These are phyloP conservation scores for Tricholaema leucomelas DNA, from an alignment of 2,113 vertebrate genomes.

Conservation along the genomic window DNA sequence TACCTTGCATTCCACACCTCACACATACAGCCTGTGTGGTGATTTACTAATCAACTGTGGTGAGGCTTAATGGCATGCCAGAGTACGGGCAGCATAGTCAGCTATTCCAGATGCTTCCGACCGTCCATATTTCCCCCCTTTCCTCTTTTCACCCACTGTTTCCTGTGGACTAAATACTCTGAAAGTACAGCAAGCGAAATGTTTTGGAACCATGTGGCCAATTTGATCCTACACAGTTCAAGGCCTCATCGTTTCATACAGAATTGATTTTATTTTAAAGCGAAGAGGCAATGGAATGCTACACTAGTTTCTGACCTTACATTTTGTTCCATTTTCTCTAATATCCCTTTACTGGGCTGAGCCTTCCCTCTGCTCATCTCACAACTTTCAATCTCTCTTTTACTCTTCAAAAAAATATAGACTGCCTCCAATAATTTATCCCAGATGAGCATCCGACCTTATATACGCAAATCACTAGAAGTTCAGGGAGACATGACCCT, in stretches of 20 bases:
- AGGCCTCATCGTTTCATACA: neutral
- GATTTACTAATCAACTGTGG: neutral
- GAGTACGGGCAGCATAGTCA: neutral
- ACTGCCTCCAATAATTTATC: slow-evolving; percentile 36
- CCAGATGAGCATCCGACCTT: slow-evolving; percentile 49
- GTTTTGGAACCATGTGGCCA: neutral
- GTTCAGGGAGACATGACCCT: slow-evolving; percentile 16
- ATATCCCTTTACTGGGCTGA: neutral
- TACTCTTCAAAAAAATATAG: neutral
- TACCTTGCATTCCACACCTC: neutral
- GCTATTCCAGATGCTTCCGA: neutral
- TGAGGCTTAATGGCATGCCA: neutral
- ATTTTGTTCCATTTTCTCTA: slow-evolving; percentile 8
- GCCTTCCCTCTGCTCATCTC: slow-evolving; percentile 20
- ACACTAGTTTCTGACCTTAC: neutral
- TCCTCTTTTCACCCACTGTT: neutral
- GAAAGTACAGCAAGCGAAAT: neutral
- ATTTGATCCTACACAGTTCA: neutral
- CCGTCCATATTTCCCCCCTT: neutral
- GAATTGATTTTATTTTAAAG: neutral
- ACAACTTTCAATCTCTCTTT: neutral
- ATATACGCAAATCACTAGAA: neutral
- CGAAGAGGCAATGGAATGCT: neutral
- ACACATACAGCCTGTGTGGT: neutral
- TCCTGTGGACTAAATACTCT: neutral